Percentiles rank a stretch among this genome's conserved stretches.
phyloP scores from a whole-genome alignment of 1,140 invertebrate genomes.

The Stegodyphus mimosarum region DNA sequence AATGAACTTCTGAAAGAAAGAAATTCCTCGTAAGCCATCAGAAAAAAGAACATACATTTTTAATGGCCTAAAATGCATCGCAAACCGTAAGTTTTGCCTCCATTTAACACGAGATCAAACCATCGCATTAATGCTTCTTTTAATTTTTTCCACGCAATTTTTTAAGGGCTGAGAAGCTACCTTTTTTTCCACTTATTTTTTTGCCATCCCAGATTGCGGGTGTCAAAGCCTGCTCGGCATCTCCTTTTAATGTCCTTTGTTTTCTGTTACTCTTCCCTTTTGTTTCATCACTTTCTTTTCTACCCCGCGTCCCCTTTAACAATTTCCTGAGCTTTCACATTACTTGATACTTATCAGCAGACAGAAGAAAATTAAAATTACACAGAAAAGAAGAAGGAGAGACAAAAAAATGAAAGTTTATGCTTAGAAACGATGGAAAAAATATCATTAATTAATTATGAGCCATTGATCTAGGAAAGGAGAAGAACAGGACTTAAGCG shows the following conservation, averaged over 20 bases:
- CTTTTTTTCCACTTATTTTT: conserved; percentile 4
- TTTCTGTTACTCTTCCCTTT: conserved; percentile 41
- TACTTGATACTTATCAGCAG: conserved; percentile 49
- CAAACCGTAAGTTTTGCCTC: conserved; percentile 36
- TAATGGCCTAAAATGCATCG: conserved; percentile 21
- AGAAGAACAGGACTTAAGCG: conserved; percentile 43
- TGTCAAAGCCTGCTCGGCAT: conserved; percentile 49
- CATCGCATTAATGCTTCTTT: conserved; percentile 46
- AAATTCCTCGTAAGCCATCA: background rate
- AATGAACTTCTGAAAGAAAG: too few species aligned
- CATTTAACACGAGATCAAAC: conserved; percentile 53
- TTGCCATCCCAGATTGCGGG: conserved; percentile 58
- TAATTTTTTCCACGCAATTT: conserved; percentile 9
- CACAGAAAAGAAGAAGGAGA: conserved; percentile 2
- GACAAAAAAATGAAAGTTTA: conserved; percentile 4
- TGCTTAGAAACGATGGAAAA: conserved; percentile 37
- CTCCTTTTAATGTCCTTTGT: conserved; percentile 58
- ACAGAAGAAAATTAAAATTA: conserved; percentile 55
- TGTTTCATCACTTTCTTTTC: conserved; percentile 39
- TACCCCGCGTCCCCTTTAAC: conserved; percentile 5
- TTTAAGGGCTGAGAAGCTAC: background rate
- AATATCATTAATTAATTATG: conserved; percentile 62
- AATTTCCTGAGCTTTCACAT: conserved; percentile 51
- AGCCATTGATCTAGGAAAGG: conserved; percentile 56
- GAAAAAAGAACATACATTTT: conserved; percentile 29